Evolutionary conservation across 2,888 invertebrate genomes (phyloP), one percentile per base, ranked within the genome.

Genomic region (Nymphalis polychloros): DNA sequence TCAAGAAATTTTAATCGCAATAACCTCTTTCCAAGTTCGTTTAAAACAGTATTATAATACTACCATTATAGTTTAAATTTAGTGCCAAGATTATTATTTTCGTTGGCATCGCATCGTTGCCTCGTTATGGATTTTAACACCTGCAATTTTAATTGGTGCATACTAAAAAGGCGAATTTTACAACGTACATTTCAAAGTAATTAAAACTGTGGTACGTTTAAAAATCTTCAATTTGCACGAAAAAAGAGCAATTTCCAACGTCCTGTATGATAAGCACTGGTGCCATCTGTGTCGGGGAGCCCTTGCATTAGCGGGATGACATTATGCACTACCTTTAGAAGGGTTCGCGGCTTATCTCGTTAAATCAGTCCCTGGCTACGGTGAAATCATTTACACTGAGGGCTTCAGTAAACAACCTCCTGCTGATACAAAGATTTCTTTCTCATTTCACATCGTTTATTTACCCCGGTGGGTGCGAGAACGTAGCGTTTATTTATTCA

Each of bases 271-370:
- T 90, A 88, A 90, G 89, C 85, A 79, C 86, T 88, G 86, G 88
- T 88, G 88, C 90, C 92, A 92, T 92, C 92, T 92, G 92, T 84
- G 87, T 64, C 82, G 79, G 84, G 88, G 86, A 86, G 85, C 87
- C 89, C 86, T 84, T 86, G 89, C 92, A 91, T 91, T 92, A 92
- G 84, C 76, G 87, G 92, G 92, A 92, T 87, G 92, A 87, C 88
- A 84, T 92, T 92, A 92, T 92, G 92, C 92, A 91, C 87, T 89
- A 85, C 82, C 85, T 72, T 70, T 72, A 81, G 83, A 84, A 87
- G 89, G 90, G 89, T 87, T 84, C 85, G 84, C 80, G 84, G 86
- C 85, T 88, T 90, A 91, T 90, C 90, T 87, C 83, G 85, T 86
- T 87, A 86, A 85, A 90, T 89, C 89, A 86, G 72, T 72, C 74